Base-by-base conservation (phyloP, 2,888 invertebrate genomes). In the Smittia aterrima region DNA sequence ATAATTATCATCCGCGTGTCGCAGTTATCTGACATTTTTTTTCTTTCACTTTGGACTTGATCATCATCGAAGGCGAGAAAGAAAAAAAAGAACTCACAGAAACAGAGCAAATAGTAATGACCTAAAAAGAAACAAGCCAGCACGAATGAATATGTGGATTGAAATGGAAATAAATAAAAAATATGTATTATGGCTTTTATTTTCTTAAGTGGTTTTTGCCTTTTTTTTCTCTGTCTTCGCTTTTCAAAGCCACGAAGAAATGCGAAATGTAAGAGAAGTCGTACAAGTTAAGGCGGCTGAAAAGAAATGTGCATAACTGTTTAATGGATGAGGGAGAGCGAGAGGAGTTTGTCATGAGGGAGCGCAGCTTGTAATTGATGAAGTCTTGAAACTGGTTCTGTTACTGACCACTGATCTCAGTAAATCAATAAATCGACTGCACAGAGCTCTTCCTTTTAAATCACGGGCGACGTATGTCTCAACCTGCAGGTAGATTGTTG, bases 401-500 rank as follows among this genome's bases (percentile, higher is more conserved):
- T 32, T 32, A 6, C 4, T 32, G 32, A 9, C 32, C 32, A 32
- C n/a, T n/a, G 32, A 3, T 32, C 32, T 9, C 32, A 32, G 32
- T 32, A 32, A 32, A 32, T 32, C 32, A 32, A 32, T 32, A 32
- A 32, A 6, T 3, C 32, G 32, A 32, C 4, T 32, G 32, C 32
- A 32, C 32, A 6, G n/a, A n/a, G n/a, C 9, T 9, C 32, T 9
- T 32, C 32, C 32, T 32, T 9, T 32, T 32, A 32, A 32, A 32
- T 32, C 32, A 6, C 32, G 9, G 32, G 32, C 32, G 32, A 6
- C 32, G 32, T 9, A 6, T 32, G 32, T 32, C 32, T 32, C 32
- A 47, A 47, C 16, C 6, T 64, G 64, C 64, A 64, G 64, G 64
- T 64, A 64, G 64, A 64, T 64, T 64, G n/a, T 64, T 64, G 9